Evolutionary conservation across 2,888 invertebrate genomes (phyloP), one percentile per base, ranked within the genome.

Genomic region (Blastobasis adustella): DNA sequence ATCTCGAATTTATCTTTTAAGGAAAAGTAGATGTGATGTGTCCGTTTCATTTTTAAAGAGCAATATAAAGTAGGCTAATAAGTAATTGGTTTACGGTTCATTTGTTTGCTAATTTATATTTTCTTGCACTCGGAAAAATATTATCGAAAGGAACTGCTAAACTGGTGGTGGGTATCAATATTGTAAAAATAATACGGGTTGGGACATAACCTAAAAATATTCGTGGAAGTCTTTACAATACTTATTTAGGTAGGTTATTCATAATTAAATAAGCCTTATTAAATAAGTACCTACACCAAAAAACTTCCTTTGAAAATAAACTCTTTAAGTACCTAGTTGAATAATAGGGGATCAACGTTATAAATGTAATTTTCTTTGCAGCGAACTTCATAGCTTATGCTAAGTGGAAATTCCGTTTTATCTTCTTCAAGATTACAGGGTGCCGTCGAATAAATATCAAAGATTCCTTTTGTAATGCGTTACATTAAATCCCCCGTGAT

Each of bases 371-470:
- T 70, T 67, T 61, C 63, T 64, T 58, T 63, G 52, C 56, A 46
- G 50, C 50, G 45, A 47, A 39, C 54, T 60, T 59, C 60, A 60
- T 58, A 73, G 73, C 71, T 79, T 78, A 79, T 76, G 77, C 67
- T 73, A 78, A 80, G 67, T 65, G 71, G 72, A 71, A 73, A 72
- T 70, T 65, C 67, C 62, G 69, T 75, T 75, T 78, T 73, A 77
- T 79, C 69, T 77, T 67, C 66, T 69, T 72, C 71, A 64, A 69
- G 73, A 80, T 77, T 71, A 76, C 66, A 74, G 70, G 65, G 67
- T 56, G 67, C 60, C 60, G 23, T 45, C 36, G 60, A 59, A 62
- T 61, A 65, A 61, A 62, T 62, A 61, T 69, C 55, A 61, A 56
- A 57, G 58, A 42, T 42, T 7, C n/a, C 23, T 23, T 50, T 46